Evolutionary conservation across 2,113 vertebrate genomes (phyloP), one percentile per base, ranked within the genome.

Genomic region (Carassius gibelio): DNA sequence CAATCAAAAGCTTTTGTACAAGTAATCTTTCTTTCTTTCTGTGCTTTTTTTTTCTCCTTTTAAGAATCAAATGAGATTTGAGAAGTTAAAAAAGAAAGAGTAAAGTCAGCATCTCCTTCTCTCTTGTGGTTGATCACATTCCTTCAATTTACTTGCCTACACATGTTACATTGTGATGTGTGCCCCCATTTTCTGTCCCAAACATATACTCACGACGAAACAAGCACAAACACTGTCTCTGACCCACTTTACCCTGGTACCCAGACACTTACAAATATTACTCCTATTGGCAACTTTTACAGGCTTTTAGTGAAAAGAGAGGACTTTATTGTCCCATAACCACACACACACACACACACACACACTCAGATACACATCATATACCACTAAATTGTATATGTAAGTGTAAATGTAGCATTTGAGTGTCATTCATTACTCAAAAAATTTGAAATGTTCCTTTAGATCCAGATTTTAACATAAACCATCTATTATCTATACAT

Each of bases 91-190:
- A 93, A 90, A 92, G 92, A 93, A 94, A 94, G 90, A 86, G 91
- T 90, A 89, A 88, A 94, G 93, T 95, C 94, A 94, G 93, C 93
- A 93, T 93, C 91, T 93, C 92, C 86, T 81, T 88, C 76, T 83
- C 85, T 90, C 86, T 87, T 89, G 82, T 80, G 85, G 85, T 85
- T 88, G 86, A 90, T 89, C 89, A 87, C 87, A 81, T 85, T 85
- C 84, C 79, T 69, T 59, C 45, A 83, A 86, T 89, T 88, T 86
- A 78, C 84, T 82, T 85, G 68, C 83, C 84, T 84, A 90, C 86
- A 85, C 62, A 76, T 38, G 50, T 69, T 85, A 88, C 85, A 87
- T 88, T 88, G 85, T 86, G 85, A 85, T 85, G 66, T 55, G 7
- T 85, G 84, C 83, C 85, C 85, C 85, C 79, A 86, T 82, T 88